A percentile compares a stretch with the other conserved stretches of the same genome.
Evolutionary conservation across 2,797 vertebrate genomes (phyloP).

Genomic region (Numenius phaeopus): DNA sequence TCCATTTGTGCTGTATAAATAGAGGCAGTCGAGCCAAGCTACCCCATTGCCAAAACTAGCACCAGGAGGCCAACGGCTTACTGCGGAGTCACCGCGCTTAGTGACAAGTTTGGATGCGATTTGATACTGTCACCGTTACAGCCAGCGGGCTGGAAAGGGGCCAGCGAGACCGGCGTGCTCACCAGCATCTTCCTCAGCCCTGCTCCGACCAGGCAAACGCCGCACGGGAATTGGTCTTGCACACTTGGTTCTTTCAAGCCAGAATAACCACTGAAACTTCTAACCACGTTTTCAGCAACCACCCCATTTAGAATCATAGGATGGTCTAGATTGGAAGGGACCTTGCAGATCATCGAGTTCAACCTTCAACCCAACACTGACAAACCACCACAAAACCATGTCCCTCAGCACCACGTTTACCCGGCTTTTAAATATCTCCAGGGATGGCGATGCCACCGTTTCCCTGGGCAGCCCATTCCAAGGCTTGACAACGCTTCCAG

Average conservation of each 20-base stretch:
- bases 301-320: too few species aligned
- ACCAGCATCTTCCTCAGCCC: background rate
- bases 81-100: background rate
- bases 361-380: too few species aligned
- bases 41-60: background rate
- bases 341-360: too few species aligned
- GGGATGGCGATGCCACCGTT: too few species aligned
- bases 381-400: too few species aligned
- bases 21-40: background rate
- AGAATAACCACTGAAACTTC: background rate
- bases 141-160: background rate
- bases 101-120: background rate
- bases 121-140: background rate
- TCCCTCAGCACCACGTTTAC: too few species aligned
- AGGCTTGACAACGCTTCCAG: too few species aligned
- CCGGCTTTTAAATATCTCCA: too few species aligned
- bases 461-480: too few species aligned
- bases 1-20: background rate
- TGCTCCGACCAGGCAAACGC: rapidly evolving
- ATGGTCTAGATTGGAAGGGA: too few species aligned
- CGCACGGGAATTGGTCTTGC: rapidly evolving
- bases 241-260: background rate
- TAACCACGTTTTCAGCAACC: background rate
- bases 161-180: rapidly evolving
- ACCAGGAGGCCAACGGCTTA: background rate